Evolutionary conservation across 2,113 vertebrate species (phyloP).

Genomic region (Hystrix brachyura): DNA sequence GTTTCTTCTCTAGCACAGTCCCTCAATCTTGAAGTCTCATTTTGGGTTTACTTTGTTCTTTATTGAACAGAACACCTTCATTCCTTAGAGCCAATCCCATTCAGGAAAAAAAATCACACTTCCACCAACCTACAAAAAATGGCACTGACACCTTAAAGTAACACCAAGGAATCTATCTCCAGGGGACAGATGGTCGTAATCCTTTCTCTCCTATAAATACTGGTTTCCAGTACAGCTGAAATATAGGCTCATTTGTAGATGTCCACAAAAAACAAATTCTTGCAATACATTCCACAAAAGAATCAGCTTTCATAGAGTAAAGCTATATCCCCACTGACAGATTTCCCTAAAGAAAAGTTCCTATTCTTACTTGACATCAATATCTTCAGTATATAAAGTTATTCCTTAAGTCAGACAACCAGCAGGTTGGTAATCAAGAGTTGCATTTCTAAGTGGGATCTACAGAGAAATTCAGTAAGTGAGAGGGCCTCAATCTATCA

Average conservation of each 20-base stretch:
- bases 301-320: constrained; percentile 56
- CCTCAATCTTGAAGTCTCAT: not conserved
- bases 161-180: constrained; percentile 3
- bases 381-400: constrained; percentile 59
- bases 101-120: not conserved
- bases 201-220: constrained; percentile 21
- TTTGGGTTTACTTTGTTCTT: not conserved
- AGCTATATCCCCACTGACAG: not conserved
- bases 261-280: constrained; percentile 60
- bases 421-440: constrained; percentile 56
- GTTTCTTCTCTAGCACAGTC: not conserved
- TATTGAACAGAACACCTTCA: not conserved
- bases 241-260: constrained; percentile 18
- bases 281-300: constrained; percentile 60
- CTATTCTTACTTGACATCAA: constrained; percentile 52
- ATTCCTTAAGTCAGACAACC: constrained; percentile 47
- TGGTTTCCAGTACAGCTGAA: not conserved
- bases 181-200: not conserved
- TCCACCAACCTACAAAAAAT: constrained; percentile 44
- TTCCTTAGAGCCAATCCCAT: not conserved
- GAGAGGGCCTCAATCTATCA: constrained; percentile 53
- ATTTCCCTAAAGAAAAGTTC: constrained; percentile 59
- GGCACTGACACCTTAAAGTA: not conserved
- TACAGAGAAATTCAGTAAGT: constrained; percentile 51
- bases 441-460: constrained; percentile 58